phyloP scores from a whole-genome alignment of 37 sponge, comb jelly and placozoan genomes.

The Crambe crambe region DNA sequence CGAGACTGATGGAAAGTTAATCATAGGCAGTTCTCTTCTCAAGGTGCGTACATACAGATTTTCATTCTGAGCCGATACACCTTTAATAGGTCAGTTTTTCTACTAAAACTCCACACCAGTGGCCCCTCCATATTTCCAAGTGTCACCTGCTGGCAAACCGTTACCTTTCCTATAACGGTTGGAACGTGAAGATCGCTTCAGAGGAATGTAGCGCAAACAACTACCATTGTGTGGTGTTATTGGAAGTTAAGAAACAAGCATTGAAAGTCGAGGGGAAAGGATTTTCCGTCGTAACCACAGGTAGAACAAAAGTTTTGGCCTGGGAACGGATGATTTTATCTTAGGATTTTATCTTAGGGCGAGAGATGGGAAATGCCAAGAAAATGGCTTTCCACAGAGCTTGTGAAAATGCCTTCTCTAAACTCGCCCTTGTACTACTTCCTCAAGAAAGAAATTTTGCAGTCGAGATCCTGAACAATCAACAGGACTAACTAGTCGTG shows the following conservation, averaged over 20 bases:
- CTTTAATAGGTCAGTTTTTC: neutral
- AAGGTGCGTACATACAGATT: too few species aligned
- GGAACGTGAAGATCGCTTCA: constrained; percentile 4
- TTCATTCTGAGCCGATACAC: too few species aligned
- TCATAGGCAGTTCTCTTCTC: neutral
- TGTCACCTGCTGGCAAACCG: constrained; percentile 43
- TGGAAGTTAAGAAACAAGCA: neutral
- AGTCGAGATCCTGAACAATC: too few species aligned
- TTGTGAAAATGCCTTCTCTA: constrained; percentile 40
- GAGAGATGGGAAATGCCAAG: constrained; percentile 20
- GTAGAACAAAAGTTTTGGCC: too few species aligned
- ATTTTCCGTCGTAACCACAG: too few species aligned
- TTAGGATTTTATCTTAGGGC: too few species aligned
- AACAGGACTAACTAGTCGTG: too few species aligned
- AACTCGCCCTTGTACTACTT: neutral
- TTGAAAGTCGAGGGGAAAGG: too few species aligned
- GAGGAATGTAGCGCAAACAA: neutral
- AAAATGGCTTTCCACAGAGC: constrained; percentile 27
- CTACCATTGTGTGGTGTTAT: neutral
- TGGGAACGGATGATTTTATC: too few species aligned
- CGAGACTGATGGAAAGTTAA: constrained; percentile 3
- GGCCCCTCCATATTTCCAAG: constrained; percentile 29
- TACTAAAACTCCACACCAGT: neutral
- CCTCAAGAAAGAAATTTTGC: neutral
- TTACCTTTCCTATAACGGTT: constrained; percentile 51